Evolutionary conservation across 2,113 vertebrate genomes (phyloP).

Genomic region (Astatotilapia flaviijosephi): DNA sequence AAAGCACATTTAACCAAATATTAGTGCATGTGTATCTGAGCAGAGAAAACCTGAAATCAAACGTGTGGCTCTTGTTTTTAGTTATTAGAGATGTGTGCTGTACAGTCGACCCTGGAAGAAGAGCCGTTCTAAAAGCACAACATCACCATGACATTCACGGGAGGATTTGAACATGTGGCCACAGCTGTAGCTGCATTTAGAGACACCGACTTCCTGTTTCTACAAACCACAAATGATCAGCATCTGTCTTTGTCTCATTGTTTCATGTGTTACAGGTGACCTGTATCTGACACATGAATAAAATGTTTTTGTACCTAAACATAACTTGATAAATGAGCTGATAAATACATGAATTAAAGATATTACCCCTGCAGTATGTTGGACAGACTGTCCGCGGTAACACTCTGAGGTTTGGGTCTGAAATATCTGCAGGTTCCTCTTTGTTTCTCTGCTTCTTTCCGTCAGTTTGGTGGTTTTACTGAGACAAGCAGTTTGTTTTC

Average conservation of each 20-base stretch:
- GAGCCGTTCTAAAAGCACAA: neutral
- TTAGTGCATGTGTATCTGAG: neutral
- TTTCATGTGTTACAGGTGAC: neutral
- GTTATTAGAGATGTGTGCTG: neutral
- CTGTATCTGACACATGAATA: neutral
- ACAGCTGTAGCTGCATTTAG: neutral
- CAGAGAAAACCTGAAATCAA: neutral
- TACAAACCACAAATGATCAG: neutral
- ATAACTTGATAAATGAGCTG: neutral
- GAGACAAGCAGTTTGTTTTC: neutral
- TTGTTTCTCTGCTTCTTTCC: neutral
- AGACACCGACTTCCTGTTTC: neutral
- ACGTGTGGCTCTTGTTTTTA: neutral
- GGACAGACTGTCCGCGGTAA: rapidly evolving
- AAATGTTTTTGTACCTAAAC: neutral
- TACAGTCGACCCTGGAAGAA: neutral
- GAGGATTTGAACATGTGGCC: neutral
- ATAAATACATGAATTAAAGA: neutral
- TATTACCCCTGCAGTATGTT: neutral
- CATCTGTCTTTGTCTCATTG: neutral
- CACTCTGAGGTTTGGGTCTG: neutral
- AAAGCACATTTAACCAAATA: neutral
- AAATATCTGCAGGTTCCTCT: neutral
- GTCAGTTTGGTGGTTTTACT: neutral
- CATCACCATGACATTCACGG: neutral